These are phyloP conservation scores for Calycopis cecrops DNA, from an alignment of 1,140 invertebrate species.

Conservation along the genomic window DNA sequence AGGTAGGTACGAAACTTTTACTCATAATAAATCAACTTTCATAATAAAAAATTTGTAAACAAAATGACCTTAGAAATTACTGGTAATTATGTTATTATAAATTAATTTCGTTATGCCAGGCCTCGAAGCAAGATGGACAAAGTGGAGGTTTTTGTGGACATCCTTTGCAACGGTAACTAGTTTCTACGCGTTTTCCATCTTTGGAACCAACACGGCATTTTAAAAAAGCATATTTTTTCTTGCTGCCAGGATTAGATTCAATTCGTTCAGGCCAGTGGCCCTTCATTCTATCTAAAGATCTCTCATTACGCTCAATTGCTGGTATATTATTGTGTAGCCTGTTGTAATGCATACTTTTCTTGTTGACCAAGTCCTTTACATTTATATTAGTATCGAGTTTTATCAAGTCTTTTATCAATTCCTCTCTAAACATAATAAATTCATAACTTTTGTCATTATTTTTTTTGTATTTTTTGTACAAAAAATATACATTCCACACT, in stretches of 20 bases:
- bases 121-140: constrained; percentile 27
- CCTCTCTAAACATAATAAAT: constrained; percentile 11
- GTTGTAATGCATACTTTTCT: constrained; percentile 20
- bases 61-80: constrained; percentile 15
- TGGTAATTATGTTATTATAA: constrained; percentile 12
- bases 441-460: constrained; percentile 17
- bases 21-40: constrained; percentile 16
- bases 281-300: constrained; percentile 13
- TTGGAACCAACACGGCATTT: constrained; percentile 22
- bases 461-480: constrained; percentile 25
- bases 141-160: constrained; percentile 23
- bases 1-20: constrained; percentile 16
- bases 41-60: constrained; percentile 12
- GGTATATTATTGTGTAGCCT: constrained; percentile 13
- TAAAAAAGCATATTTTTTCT: constrained; percentile 22
- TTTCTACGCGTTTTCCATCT: constrained; percentile 19
- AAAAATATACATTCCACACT: constrained; percentile 26
- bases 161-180: constrained; percentile 27
- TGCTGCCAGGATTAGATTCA: constrained; percentile 5
- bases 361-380: constrained; percentile 19
- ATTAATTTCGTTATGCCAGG: constrained; percentile 15
- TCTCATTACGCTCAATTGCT: constrained; percentile 15
- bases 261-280: constrained; percentile 24
- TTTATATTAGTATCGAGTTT: constrained; percentile 15
- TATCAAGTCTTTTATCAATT: constrained; percentile 14